A percentile compares a stretch with the other conserved stretches of the same genome.
These are phyloP conservation scores for Phrynocephalus guinanensis DNA, from an alignment of 2,797 vertebrate genomes.

Conservation along the genomic window DNA sequence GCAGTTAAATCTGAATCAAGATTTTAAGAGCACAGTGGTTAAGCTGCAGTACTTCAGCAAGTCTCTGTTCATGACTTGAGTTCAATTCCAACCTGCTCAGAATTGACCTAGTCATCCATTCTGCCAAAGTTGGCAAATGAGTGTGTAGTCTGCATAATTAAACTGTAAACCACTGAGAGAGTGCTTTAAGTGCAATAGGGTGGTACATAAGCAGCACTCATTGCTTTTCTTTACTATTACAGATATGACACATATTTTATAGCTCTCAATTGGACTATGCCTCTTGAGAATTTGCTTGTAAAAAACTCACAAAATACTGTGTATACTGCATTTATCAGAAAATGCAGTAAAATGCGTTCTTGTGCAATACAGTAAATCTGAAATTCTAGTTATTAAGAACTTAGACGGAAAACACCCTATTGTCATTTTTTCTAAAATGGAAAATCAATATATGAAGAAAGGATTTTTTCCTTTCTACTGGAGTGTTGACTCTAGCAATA, in stretches of 20 bases:
- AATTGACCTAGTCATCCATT: too few species aligned
- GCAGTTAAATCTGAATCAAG: too few species aligned
- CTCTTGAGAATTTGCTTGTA: conserved; percentile 64
- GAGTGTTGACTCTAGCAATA: conserved; percentile 79
- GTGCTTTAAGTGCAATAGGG: too few species aligned
- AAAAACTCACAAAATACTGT: conserved; percentile 38
- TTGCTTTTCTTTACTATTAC: conserved; percentile 52
- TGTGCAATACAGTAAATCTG: conserved; percentile 66
- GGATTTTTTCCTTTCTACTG: conserved; percentile 62
- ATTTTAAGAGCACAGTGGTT: too few species aligned
- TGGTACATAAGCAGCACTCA: too few species aligned
- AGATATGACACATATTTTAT: conserved; percentile 64
- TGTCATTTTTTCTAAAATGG: conserved; percentile 77
- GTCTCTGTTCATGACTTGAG: too few species aligned
- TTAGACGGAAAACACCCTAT: conserved; percentile 74
- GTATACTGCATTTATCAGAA: conserved; percentile 52
- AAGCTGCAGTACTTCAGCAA: too few species aligned
- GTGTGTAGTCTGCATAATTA: too few species aligned
- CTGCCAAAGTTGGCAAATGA: too few species aligned
- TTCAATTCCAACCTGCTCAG: too few species aligned
- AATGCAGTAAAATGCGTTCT: conserved; percentile 62
- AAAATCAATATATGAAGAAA: conserved; percentile 78
- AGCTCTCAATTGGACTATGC: conserved; percentile 51
- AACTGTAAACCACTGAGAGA: too few species aligned
- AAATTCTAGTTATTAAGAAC: conserved; percentile 74